Conservation (phyloP, 2,888 invertebrate species). For the Latrodectus hesperus region DNA sequence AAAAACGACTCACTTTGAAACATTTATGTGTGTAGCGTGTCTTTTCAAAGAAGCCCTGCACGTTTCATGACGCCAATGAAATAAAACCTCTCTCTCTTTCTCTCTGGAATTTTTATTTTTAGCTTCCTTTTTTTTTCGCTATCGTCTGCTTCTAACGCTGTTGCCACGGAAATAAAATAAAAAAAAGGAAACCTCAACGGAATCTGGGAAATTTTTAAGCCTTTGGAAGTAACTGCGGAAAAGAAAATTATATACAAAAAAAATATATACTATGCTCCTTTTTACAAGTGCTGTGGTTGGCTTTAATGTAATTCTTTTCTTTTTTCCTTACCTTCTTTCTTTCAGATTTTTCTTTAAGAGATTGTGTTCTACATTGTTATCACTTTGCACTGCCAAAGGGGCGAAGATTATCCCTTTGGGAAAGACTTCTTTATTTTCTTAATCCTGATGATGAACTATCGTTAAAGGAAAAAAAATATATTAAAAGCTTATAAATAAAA, state of each 20-base stretch:
- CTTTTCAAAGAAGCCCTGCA: conserved; percentile 52
- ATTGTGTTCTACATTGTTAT: conserved; percentile 26
- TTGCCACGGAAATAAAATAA: conserved; percentile 9
- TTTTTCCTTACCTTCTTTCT: conserved; percentile 13
- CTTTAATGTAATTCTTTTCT: background rate
- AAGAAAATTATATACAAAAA: conserved; percentile 25
- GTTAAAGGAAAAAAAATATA: conserved; percentile 15
- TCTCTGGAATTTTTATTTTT: conserved; percentile 5
- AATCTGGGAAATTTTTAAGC: conserved; percentile 37
- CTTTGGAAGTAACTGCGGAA: conserved; percentile 9
- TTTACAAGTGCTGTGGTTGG: background rate
- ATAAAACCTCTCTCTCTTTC: conserved; percentile 34
- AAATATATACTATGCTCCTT: background rate
- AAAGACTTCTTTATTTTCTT: conserved; percentile 28
- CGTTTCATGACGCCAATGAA: conserved; percentile 65
- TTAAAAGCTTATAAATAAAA: background rate
- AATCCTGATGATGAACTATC: conserved; percentile 47
- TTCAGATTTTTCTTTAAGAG: background rate
- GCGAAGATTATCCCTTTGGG: conserved; percentile 16
- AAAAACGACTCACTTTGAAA: conserved; percentile 46
- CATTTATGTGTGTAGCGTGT: conserved; percentile 53
- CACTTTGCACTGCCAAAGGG: conserved; percentile 9
- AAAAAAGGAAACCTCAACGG: background rate
- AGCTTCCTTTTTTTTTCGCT: background rate
- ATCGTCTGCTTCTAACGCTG: conserved; percentile 1